Evolutionary conservation across 2,888 invertebrate genomes (phyloP).

Genomic region (Cistogaster globosa): DNA sequence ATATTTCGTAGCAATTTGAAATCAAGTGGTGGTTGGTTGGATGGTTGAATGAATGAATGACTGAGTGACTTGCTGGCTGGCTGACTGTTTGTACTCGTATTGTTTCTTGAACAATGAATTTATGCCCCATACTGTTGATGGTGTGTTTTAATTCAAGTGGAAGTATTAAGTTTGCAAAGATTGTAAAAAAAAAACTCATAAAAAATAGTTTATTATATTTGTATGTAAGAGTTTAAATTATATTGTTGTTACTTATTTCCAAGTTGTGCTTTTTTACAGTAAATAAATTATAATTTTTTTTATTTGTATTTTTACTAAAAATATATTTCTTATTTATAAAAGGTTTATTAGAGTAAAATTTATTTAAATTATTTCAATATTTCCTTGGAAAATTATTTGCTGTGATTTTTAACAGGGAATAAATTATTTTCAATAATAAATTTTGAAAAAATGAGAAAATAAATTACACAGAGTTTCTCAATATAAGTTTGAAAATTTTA

Average conservation of each 20-base stretch:
- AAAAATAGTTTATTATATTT: conserved; percentile 31
- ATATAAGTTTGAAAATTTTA: no score
- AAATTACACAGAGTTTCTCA: no score
- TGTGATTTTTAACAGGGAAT: conserved; percentile 19
- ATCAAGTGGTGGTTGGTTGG: conserved; percentile 40
- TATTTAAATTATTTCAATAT: conserved; percentile 16
- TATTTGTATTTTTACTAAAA: not conserved
- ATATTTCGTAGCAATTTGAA: conserved; percentile 51
- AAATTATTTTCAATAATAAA: conserved; percentile 2
- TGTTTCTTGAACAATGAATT: conserved; percentile 11
- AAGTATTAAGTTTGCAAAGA: conserved; percentile 45
- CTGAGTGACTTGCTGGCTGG: conserved; percentile 2
- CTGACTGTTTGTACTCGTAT: not conserved
- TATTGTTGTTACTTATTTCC: conserved; percentile 6
- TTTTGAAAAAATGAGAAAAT: not conserved
- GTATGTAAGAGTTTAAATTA: not conserved
- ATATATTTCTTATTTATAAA: conserved; percentile 24
- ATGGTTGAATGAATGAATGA: conserved; percentile 22
- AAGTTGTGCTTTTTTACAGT: conserved; percentile 32
- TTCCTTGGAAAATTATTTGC: conserved; percentile 31
- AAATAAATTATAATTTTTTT: conserved; percentile 34
- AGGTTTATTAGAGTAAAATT: conserved; percentile 17
- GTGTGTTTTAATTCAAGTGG: conserved; percentile 40
- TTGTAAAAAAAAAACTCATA: conserved; percentile 30
- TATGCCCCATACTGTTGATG: conserved; percentile 34